These are phyloP conservation scores for Pseudomugil tenellus DNA, from an alignment of 2,797 vertebrate genomes.

Conservation along the genomic window DNA sequence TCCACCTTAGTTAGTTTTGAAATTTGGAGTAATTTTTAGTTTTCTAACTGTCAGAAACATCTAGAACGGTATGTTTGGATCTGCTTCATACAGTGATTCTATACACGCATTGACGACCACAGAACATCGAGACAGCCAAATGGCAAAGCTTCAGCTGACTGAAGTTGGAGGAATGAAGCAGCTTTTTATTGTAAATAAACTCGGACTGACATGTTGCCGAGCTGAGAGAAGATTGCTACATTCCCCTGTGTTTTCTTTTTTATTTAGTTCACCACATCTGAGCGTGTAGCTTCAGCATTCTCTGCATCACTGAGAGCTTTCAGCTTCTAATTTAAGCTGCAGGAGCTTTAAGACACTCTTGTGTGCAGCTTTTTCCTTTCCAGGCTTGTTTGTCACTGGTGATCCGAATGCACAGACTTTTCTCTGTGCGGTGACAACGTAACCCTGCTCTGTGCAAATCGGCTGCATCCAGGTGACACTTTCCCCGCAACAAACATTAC, in stretches of 20 bases:
- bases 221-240: conserved; percentile 13
- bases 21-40: conserved; percentile 23
- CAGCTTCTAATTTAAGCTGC: conserved; percentile 12
- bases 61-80: conserved; percentile 43
- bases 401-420: not conserved
- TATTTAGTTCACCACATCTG: conserved; percentile 21
- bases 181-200: conserved; percentile 31
- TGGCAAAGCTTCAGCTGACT: conserved; percentile 29
- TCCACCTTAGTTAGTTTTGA: not conserved
- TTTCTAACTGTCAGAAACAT: conserved; percentile 38
- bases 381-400: conserved; percentile 1
- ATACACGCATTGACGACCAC: conserved; percentile 40
- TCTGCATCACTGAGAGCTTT: conserved; percentile 18
- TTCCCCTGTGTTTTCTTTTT: conserved; percentile 10
- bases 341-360: conserved; percentile 7
- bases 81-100: conserved; percentile 52
- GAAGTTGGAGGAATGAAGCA: conserved; percentile 21
- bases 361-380: conserved; percentile 4
- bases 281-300: not conserved
- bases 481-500: not conserved
- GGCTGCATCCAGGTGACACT: not conserved
- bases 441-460: not conserved
- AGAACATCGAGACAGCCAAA: conserved; percentile 46
- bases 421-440: not conserved
- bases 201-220: conserved; percentile 16